phyloP scores from a whole-genome alignment of 2,797 vertebrate species.

The Serranus cabrilla region DNA sequence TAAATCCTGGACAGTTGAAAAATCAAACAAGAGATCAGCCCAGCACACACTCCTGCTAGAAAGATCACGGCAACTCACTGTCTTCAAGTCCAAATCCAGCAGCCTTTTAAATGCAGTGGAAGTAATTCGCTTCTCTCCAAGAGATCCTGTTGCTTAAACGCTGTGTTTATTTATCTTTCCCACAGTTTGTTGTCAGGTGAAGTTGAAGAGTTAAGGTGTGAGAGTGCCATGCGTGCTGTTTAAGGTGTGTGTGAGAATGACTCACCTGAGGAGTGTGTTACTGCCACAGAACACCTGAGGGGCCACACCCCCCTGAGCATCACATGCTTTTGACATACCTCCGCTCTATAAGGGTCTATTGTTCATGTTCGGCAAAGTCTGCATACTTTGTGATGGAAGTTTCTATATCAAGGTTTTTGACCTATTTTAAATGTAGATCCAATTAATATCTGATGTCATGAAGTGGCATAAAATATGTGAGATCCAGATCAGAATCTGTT shows the following conservation, averaged over 20 bases:
- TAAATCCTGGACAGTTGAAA: slow-evolving; percentile 34
- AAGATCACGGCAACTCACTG: slow-evolving; percentile 58
- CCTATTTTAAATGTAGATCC: neutral
- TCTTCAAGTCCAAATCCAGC: slow-evolving; percentile 55
- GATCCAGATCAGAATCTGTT: neutral
- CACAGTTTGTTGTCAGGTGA: slow-evolving; percentile 18
- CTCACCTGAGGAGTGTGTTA: slow-evolving; percentile 74
- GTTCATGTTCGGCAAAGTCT: slow-evolving; percentile 60
- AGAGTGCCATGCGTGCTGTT: slow-evolving; percentile 47
- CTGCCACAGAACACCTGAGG: slow-evolving; percentile 60
- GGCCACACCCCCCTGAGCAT: slow-evolving; percentile 78
- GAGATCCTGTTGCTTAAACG: slow-evolving; percentile 21
- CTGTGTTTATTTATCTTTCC: slow-evolving; percentile 32
- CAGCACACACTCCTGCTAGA: slow-evolving; percentile 23
- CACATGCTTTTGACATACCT: slow-evolving; percentile 78
- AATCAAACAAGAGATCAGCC: slow-evolving; percentile 40
- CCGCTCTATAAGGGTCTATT: slow-evolving; percentile 65
- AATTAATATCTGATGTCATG: neutral
- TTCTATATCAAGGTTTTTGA: slow-evolving; percentile 23
- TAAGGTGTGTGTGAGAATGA: slow-evolving; percentile 78
- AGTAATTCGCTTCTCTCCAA: slow-evolving; percentile 2
- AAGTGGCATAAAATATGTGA: neutral
- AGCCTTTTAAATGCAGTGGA: slow-evolving; percentile 16
- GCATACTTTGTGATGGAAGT: slow-evolving; percentile 39
- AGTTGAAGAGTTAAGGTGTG: slow-evolving; percentile 29